These are phyloP conservation scores for Centropyge bicolor DNA, from an alignment of 2,797 vertebrate species.

Conservation along the genomic window DNA sequence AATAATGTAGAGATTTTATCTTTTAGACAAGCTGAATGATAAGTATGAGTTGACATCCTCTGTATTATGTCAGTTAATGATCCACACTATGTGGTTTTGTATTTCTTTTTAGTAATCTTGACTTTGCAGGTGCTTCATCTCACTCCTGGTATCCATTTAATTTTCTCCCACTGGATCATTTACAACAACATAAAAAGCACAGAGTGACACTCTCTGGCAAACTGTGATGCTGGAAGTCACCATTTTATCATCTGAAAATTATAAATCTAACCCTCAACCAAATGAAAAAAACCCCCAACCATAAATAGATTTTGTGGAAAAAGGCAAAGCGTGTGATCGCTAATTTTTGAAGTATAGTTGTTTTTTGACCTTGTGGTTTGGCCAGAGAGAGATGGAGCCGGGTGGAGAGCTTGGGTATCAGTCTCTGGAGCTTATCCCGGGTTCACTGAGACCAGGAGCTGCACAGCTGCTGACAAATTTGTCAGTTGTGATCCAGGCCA, in stretches of 20 bases:
- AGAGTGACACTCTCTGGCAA: constrained; percentile 19
- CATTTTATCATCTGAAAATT: constrained; percentile 25
- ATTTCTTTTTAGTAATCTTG: neutral
- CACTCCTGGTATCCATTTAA: neutral
- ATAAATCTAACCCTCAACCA: constrained; percentile 24
- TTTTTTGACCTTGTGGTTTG: constrained; percentile 66
- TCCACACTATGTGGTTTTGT: neutral
- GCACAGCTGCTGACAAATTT: constrained; percentile 83
- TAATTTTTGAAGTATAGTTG: constrained; percentile 48
- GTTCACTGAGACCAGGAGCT: constrained; percentile 72
- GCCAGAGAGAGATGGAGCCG: constrained; percentile 40
- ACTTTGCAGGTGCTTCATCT: constrained; percentile 24
- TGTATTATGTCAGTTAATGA: neutral
- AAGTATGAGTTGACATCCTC: neutral
- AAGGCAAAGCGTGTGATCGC: constrained; percentile 29
- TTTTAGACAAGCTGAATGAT: neutral
- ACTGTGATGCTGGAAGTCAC: constrained; percentile 11
- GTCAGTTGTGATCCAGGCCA: constrained; percentile 75
- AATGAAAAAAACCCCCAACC: constrained; percentile 8
- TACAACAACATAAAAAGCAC: constrained; percentile 19
- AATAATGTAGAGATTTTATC: neutral
- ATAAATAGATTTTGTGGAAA: constrained; percentile 43
- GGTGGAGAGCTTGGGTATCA: constrained; percentile 75
- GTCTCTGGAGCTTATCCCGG: constrained; percentile 69
- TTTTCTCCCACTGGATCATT: constrained; percentile 17